Conservation (phyloP, 1,140 invertebrate genomes). For the Phocides pigmalion region DNA sequence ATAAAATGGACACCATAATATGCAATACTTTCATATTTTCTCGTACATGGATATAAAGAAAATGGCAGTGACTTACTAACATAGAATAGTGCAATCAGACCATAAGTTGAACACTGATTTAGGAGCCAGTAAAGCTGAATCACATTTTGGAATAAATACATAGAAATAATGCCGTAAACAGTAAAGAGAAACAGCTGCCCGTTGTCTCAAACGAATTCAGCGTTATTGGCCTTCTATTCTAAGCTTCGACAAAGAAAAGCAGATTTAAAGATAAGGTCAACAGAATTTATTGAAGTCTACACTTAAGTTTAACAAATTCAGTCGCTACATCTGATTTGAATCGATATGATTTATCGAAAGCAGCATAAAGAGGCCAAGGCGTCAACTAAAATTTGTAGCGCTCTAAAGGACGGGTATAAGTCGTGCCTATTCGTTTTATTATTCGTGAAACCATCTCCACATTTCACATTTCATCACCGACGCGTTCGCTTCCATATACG, state of each 20-base stretch:
- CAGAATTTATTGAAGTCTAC: slow-evolving; percentile 18
- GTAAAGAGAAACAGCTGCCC: slow-evolving; percentile 6
- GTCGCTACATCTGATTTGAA: slow-evolving; percentile 25
- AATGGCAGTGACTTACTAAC: slow-evolving; percentile 12
- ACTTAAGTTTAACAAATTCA: slow-evolving; percentile 21
- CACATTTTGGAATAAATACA: slow-evolving; percentile 13
- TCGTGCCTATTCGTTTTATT: slow-evolving; percentile 14
- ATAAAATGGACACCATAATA: neutral
- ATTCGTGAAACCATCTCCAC: slow-evolving; percentile 42
- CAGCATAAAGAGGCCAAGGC: slow-evolving; percentile 15
- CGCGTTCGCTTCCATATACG: slow-evolving; percentile 55
- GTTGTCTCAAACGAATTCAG: slow-evolving; percentile 4
- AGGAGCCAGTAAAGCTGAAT: slow-evolving; percentile 7
- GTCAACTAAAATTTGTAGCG: neutral
- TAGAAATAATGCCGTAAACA: slow-evolving; percentile 15
- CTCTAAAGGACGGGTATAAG: neutral
- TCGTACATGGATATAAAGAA: slow-evolving; percentile 1
- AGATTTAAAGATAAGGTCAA: slow-evolving; percentile 18
- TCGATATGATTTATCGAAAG: slow-evolving; percentile 27
- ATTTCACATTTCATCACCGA: slow-evolving; percentile 57
- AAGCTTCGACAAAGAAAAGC: slow-evolving; percentile 7
- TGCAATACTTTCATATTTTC: neutral
- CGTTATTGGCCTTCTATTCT: slow-evolving; percentile 10
- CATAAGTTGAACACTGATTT: slow-evolving; percentile 12
- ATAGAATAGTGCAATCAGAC: slow-evolving; percentile 11